Base-by-base conservation (phyloP, 2,113 vertebrate species). In the Hirundichthys speculiger region DNA sequence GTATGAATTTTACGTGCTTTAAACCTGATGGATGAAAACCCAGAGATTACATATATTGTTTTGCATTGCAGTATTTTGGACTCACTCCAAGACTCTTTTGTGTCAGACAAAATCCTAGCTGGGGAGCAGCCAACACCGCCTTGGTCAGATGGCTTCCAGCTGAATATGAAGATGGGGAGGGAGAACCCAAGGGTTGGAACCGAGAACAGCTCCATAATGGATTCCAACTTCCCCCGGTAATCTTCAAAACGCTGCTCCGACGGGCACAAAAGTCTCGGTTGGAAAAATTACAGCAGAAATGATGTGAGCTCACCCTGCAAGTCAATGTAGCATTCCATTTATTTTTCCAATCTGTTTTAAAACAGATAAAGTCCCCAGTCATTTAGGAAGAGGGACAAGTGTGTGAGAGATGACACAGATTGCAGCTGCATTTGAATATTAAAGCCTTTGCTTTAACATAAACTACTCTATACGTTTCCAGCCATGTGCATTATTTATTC, bases 111-210 rank as follows among this genome's bases (percentile, higher is more conserved):
- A 92, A 96, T 73, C 95, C 95, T 75, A 77, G 86, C 25, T 98
- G 97, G 97, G 98, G 98, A 50, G 93, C 96, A 68, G 92, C 95
- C 82, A 95, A 95, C 81, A 94, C 69, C 0, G 90, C 92, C 34
- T 88, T 99, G 83, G 90, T 91, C 52, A 91, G 98, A 61, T 99
- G 98, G 97, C 96, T 99, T 64, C 94, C 96, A 51, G 92, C 96
- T 13, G 74, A 86, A 73, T 99, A 99, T 0, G 98, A 99, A 77
- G 97, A 99, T 2, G 93, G 89, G 60, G 46, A 95, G 80, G 93
- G 91, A 13, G 93, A 98, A 14, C 96, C 97, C 51, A 93, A 92
- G 81, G 97, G 98, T 69, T 99, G 96, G 96, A 95, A 96, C 88
- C 73, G 72, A 16, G 82, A 75, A n/a, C 45, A 83, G 64, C 77